Conservation (phyloP, 1,140 invertebrate genomes). For the Eumaeus atala region DNA sequence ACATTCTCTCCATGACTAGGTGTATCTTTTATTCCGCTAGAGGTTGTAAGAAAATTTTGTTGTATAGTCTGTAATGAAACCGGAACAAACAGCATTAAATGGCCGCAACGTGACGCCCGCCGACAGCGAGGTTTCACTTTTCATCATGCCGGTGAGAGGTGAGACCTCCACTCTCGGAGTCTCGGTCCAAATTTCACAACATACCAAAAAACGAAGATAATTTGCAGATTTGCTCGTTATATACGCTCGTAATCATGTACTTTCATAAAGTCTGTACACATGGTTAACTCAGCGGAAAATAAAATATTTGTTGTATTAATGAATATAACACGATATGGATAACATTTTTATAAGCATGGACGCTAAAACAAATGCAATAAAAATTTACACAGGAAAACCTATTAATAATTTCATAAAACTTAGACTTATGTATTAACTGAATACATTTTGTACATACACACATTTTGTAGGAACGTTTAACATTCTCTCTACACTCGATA, state of each 20-base stretch:
- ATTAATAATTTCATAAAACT: too few relatives aligned
- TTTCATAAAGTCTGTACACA: constrained; percentile 7
- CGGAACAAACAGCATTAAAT: constrained; percentile 64
- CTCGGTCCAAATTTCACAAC: constrained; percentile 64
- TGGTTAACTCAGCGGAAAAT: not conserved
- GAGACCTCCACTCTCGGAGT: constrained; percentile 51
- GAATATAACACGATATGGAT: too few relatives aligned
- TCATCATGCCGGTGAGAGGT: constrained; percentile 68
- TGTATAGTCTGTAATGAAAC: constrained; percentile 43
- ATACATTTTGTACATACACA: too few relatives aligned
- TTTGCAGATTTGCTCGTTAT: constrained; percentile 13
- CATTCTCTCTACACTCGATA: too few relatives aligned
- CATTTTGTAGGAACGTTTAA: too few relatives aligned
- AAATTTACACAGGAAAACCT: too few relatives aligned
- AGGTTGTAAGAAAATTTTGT: constrained; percentile 15
- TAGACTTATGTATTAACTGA: too few relatives aligned
- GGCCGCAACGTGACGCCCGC: constrained; percentile 53
- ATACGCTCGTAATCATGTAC: constrained; percentile 7
- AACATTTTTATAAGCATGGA: too few relatives aligned
- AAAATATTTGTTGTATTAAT: too few relatives aligned
- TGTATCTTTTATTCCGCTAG: constrained; percentile 5
- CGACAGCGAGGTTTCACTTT: constrained; percentile 66
- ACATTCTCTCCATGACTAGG: constrained; percentile 9
- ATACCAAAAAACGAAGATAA: constrained; percentile 38
- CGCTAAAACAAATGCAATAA: too few relatives aligned